Evolutionary conservation across 2,113 vertebrate species (phyloP), one percentile per base, ranked within the genome.

Genomic region (Scomber japonicus): DNA sequence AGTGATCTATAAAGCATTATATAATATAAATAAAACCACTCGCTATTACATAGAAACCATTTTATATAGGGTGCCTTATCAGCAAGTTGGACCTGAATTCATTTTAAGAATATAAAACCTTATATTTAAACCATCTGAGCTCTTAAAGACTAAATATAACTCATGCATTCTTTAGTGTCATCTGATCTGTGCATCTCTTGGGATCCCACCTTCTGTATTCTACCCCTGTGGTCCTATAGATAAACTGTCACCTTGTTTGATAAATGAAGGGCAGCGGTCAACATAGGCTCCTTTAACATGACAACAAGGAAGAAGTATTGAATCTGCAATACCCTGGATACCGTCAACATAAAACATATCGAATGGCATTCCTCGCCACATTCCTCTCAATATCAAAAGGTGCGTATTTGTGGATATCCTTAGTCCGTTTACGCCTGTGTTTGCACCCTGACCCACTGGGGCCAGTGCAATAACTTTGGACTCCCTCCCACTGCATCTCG

Each of bases 321-420:
- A 74, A 91, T 89, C 83, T 68, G 75, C 67, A 55, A 40, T 54
- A 77, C 88, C 94, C 64, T 93, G 92, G 94, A 93, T 93, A 95
- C 94, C 92, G 94, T 94, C 89, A 94, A 95, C 94, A 94, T 73
- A 73, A 88, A 90, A 51, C 87, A 82, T 91, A 92, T 91, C 75
- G 59, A 74, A 69, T 87, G 89, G 84, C 93, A 93, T 94, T 90
- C 93, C 88, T 72, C 67, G 0, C 67, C 4, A 45, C 94, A 94
- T 92, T 90, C 93, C 91, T 91, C 75, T 92, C 90, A 92, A 85
- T 93, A 95, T 95, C 89, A 94, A 95, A 95, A 94, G 92, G 90
- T 93, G 86, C 82, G 78, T 95, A 90, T 95, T 96, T 95, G 95
- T 94, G 93, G 93, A 96, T 93, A 82, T 94, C 92, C 94, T 95